These are phyloP conservation scores for Clitarchus hookeri DNA, from an alignment of 2,888 invertebrate genomes.

Conservation along the genomic window DNA sequence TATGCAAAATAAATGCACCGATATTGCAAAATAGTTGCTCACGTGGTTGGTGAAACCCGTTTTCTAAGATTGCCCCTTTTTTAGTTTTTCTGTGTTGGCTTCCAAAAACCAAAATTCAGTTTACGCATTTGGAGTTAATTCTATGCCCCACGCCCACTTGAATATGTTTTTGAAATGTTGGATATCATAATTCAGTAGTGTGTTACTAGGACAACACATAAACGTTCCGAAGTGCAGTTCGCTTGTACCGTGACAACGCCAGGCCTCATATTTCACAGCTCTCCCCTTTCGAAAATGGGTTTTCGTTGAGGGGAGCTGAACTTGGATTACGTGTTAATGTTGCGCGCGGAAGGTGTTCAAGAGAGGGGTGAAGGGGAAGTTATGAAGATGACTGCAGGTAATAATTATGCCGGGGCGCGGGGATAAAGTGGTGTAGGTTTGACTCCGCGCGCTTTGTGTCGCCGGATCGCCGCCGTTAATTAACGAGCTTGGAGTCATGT, in stretches of 20 bases:
- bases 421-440: background rate
- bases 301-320: background rate
- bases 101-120: no score
- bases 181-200: no score
- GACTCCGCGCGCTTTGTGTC: background rate
- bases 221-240: no score
- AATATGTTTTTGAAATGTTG: no score
- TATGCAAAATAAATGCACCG: no score
- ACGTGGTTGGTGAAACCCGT: no score
- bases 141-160: no score
- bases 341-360: background rate
- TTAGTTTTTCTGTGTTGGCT: no score
- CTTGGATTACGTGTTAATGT: background rate
- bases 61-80: no score
- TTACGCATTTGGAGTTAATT: no score
- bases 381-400: background rate
- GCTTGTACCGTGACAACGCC: background rate
- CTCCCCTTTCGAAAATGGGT: background rate
- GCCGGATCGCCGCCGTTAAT: background rate
- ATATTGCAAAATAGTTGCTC: no score
- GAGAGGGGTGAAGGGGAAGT: background rate
- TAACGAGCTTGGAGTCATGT: background rate
- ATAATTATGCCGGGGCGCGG: background rate
- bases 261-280: background rate
- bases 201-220: no score